phyloP scores from a whole-genome alignment of 2,888 invertebrate genomes.

The Drosophila formosana region DNA sequence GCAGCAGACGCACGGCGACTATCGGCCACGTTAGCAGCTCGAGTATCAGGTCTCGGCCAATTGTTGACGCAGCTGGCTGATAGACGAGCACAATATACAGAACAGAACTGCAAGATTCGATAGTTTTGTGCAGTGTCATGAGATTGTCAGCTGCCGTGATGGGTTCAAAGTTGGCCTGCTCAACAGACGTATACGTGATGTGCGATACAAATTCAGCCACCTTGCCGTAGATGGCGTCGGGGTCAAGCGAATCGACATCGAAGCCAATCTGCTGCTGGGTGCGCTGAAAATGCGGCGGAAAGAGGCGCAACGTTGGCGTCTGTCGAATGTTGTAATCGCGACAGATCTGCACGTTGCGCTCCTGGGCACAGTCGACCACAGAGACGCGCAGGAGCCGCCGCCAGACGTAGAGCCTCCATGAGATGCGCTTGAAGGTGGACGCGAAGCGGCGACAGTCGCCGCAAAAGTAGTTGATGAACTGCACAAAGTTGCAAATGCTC shows the following conservation, averaged over 20 bases:
- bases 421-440: conserved; percentile 85
- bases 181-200: conserved; percentile 15
- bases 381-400: conserved; percentile 34
- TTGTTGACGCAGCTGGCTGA: conserved; percentile 40
- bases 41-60: conserved; percentile 57
- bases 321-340: conserved; percentile 41
- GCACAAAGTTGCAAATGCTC: conserved; percentile 85
- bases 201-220: conserved; percentile 20
- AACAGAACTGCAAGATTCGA: background rate
- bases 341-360: conserved; percentile 50
- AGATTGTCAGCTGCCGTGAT: background rate
- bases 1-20: conserved; percentile 45
- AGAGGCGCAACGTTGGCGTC: conserved; percentile 49
- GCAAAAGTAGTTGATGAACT: conserved; percentile 98
- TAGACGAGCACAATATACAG: conserved; percentile 40
- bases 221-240: conserved; percentile 1
- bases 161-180: conserved; percentile 29
- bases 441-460: conserved; percentile 96
- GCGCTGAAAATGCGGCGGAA: conserved; percentile 31
- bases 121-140: background rate
- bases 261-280: conserved; percentile 19
- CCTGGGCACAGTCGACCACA: conserved; percentile 61
- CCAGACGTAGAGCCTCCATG: conserved; percentile 43
- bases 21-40: conserved; percentile 42
- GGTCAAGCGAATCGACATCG: conserved; percentile 18